Conservation (phyloP, 2,888 invertebrate genomes). For the Baccha elongata region DNA sequence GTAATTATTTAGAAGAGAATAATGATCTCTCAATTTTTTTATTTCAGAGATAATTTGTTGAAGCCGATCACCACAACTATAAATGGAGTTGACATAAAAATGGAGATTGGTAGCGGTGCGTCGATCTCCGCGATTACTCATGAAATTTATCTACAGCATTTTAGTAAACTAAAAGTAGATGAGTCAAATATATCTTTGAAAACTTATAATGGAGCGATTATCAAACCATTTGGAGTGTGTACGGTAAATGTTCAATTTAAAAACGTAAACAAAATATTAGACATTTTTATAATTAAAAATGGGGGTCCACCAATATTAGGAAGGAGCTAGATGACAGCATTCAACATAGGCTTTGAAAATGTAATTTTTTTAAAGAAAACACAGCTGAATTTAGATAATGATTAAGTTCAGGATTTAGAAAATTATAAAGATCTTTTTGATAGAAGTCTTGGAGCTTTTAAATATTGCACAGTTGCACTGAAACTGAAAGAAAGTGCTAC, state of each 20-base stretch:
- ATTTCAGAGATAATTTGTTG: slow-evolving; percentile 5
- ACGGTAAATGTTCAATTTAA: slow-evolving; percentile 32
- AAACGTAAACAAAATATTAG: slow-evolving; percentile 34
- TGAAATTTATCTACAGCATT: slow-evolving; percentile 37
- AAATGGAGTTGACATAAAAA: slow-evolving; percentile 41
- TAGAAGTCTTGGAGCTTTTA: slow-evolving; percentile 31
- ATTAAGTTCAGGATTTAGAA: slow-evolving; percentile 17
- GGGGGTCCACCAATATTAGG: slow-evolving; percentile 43
- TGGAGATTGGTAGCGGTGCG: slow-evolving; percentile 68
- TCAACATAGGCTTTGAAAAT: slow-evolving; percentile 32
- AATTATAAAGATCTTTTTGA: slow-evolving; percentile 30
- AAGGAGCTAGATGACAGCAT: slow-evolving; percentile 34
- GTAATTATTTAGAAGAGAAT: slow-evolving; percentile 26
- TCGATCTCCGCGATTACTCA: slow-evolving; percentile 59
- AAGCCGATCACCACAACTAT: slow-evolving; percentile 16
- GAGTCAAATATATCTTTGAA: slow-evolving; percentile 19
- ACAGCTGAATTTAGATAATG: slow-evolving; percentile 18
- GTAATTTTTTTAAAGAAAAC: slow-evolving; percentile 23
- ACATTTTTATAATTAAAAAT: slow-evolving; percentile 32
- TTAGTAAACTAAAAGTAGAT: not conserved
- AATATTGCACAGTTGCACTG: slow-evolving; percentile 38
- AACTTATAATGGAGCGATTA: slow-evolving; percentile 31
- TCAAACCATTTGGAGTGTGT: slow-evolving; percentile 40
- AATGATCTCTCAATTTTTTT: slow-evolving; percentile 18
- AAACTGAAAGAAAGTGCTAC: slow-evolving; percentile 29